Evolutionary conservation across 2,888 invertebrate genomes (phyloP).

Genomic region (Eupithecia subumbrata): DNA sequence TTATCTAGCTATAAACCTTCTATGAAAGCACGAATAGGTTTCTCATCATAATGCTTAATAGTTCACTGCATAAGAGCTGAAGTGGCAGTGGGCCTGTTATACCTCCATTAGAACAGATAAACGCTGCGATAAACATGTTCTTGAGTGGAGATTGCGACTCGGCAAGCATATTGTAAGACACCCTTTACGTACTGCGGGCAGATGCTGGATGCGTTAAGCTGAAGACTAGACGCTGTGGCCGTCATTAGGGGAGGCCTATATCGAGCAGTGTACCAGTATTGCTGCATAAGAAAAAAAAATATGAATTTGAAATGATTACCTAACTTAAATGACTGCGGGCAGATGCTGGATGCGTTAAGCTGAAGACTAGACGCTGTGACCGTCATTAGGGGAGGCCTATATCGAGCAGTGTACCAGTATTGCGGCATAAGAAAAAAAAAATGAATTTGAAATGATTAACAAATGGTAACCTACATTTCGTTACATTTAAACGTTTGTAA

Average conservation of each 20-base stretch:
- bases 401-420: no score
- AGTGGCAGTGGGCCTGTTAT: background rate
- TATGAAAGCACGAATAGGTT: background rate
- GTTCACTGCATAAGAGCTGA: background rate
- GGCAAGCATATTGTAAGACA: background rate
- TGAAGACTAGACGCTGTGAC: no score
- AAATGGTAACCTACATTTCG: background rate
- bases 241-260: no score
- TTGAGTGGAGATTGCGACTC: background rate
- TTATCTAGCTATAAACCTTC: background rate
- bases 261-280: no score
- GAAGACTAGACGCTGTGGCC: no score
- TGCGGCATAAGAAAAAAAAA: background rate
- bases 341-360: no score
- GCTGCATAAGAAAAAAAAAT: background rate
- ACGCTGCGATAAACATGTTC: background rate
- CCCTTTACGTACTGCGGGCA: background rate
- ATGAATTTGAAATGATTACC: no score
- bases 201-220: no score
- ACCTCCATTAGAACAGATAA: background rate
- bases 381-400: no score
- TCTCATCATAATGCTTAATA: background rate
- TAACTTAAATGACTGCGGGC: no score
- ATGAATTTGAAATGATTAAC: no score
- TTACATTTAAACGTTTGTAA: constrained; percentile 7